Evolutionary conservation across 1,140 invertebrate genomes (phyloP), one percentile per base, ranked within the genome.

Genomic region (Magallana gigas): DNA sequence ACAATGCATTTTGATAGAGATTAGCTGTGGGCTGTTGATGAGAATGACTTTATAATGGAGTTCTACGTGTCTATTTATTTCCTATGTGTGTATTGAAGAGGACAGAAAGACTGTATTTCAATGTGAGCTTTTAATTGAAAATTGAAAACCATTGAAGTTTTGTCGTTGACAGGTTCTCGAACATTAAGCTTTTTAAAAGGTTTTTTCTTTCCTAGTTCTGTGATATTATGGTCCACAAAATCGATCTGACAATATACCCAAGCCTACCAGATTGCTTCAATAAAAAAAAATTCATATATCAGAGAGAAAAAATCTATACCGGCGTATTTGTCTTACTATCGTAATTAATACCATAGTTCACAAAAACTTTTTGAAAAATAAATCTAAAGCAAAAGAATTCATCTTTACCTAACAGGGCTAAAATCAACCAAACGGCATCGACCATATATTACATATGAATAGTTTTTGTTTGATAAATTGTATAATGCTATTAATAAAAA

Each of bases 401-500:
- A 14, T 29, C 68, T 76, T 76, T 76, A 76, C 23, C 68, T 9
- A 12, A 76, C 36, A 5, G 36, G 36, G 60, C 60, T 64, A 8
- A 76, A 29, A 76, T 76, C 18, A 76, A 76, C 68, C 5, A 29
- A 18, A 76, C 23, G 4, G 68, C 14, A 29, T 76, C 23, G 68
- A 76, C 12, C 68, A 76, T 8, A 76, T 76, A 36, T 36, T 29
- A 29, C 18, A 12, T 76, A 23, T 76, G 68, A 76, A 76, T 76
- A 76, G 68, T 76, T 76, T 76, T 76, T 76, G 68, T 76, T 76
- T 76, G 68, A 29, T 18, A 29, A 76, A 76, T 8, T 76, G 23
- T 76, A 76, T 29, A 76, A 76, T 76, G 68, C 68, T 76, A 29
- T 76, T 76, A 76, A 76, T 29, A 5, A 76, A 48, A 76, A 76